phyloP scores from a whole-genome alignment of 1,140 invertebrate species.

The Cyclargus thomasi region DNA sequence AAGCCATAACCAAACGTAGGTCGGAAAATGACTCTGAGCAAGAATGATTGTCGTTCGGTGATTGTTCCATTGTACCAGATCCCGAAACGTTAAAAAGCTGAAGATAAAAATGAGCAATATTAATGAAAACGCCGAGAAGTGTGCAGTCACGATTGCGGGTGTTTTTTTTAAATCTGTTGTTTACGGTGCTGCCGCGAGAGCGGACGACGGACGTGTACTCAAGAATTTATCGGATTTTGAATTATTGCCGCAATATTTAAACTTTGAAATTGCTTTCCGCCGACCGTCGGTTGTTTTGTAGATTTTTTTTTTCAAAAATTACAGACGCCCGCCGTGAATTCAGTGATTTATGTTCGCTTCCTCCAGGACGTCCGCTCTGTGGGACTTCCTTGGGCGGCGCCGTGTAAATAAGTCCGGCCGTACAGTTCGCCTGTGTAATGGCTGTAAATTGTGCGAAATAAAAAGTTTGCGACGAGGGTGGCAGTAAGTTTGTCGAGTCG shows the following conservation, averaged over 20 bases:
- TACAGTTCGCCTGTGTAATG: slow-evolving; percentile 55
- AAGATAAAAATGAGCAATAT: neutral
- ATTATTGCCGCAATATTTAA: slow-evolving; percentile 38
- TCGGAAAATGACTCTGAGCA: neutral
- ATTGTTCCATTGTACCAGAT: neutral
- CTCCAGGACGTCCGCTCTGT: slow-evolving; percentile 45
- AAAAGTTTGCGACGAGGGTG: slow-evolving; percentile 28
- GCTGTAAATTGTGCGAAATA: slow-evolving; percentile 58
- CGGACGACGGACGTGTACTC: neutral
- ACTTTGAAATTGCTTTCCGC: slow-evolving; percentile 45
- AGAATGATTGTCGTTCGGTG: neutral
- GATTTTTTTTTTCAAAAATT: slow-evolving; percentile 48
- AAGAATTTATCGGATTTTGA: slow-evolving; percentile 24
- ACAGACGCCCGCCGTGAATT: slow-evolving; percentile 56
- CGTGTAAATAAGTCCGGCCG: slow-evolving; percentile 58
- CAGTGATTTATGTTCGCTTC: slow-evolving; percentile 62
- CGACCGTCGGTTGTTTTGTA: slow-evolving; percentile 16
- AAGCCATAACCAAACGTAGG: no score
- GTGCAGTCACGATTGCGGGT: neutral
- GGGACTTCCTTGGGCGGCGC: slow-evolving; percentile 53
- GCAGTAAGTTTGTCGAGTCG: neutral
- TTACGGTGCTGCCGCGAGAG: slow-evolving; percentile 4
- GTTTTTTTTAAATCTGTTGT: neutral
- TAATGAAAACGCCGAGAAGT: neutral
- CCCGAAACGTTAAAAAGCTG: neutral